phyloP scores from a whole-genome alignment of 2,888 invertebrate genomes.

The Drosophila niveifrons region DNA sequence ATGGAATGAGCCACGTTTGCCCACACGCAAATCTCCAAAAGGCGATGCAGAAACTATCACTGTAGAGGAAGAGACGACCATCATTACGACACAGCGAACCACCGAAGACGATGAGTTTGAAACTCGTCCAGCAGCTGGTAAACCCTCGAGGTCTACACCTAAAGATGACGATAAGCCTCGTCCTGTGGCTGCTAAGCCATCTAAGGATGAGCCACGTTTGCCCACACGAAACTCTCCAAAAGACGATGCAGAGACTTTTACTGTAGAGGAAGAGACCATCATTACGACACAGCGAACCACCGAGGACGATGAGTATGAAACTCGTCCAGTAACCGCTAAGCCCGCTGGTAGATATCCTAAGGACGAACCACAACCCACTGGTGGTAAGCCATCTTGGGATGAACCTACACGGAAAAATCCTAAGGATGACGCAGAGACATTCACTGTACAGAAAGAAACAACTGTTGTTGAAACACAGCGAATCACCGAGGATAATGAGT shows the following conservation, averaged over 20 bases:
- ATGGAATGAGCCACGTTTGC: conserved; percentile 21
- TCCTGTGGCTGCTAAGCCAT: conserved; percentile 1
- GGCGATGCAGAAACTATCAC: conserved; percentile 16
- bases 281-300: background rate
- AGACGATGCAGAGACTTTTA: conserved; percentile 14
- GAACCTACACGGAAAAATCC: conserved; percentile 1
- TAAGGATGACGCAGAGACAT: conserved; percentile 16
- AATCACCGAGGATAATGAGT: no score
- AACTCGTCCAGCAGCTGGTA: background rate
- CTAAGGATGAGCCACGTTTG: conserved; percentile 24
- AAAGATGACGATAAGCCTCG: background rate
- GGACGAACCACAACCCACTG: background rate
- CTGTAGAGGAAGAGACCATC: background rate
- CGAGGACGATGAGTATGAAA: background rate
- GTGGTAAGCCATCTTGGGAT: conserved; percentile 8
- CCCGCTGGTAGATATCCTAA: background rate
- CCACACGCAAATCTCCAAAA: background rate
- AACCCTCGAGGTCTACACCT: background rate
- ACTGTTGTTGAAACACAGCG: conserved; percentile 3
- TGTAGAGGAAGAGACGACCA: conserved; percentile 2
- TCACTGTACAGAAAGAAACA: background rate
- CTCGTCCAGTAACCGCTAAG: background rate
- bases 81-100: background rate
- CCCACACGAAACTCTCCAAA: background rate
- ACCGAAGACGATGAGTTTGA: background rate